Base-by-base conservation (phyloP, 2,888 invertebrate species). In the Ecliptopera silaceata region DNA sequence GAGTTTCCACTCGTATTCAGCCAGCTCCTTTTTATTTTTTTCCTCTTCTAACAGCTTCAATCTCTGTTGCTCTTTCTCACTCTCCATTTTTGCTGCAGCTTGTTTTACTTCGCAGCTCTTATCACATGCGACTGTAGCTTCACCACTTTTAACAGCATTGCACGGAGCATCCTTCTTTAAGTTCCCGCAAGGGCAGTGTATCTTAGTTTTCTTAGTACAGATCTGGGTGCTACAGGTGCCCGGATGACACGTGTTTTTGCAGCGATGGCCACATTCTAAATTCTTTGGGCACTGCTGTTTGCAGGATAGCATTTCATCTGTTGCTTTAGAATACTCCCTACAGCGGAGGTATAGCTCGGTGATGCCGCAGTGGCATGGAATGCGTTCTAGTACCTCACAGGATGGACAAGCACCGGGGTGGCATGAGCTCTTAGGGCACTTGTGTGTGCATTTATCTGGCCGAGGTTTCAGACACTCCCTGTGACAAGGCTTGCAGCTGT, bases 231-330 rank as follows among this genome's bases (percentile, higher is more conserved):
- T 92, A 74, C 97, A 97, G 0, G 80, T 71, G 0, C 96, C 96
- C 0, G 94, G 86, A 75, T 97, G 97, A 69, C 97, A 97, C 38
- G 92, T 89, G 5, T 93, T 88, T 31, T 92, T 87, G 77, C 97
- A 97, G 5, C 96, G 94, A 84, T 98, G 98, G 0, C 97, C 96
- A 84, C 98, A 98, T 5, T 93, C 80, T 77, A 96, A 94, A 94
- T 97, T 95, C 87, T 95, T 96, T 0, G 97, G 95, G 75, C 98
- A 98, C 63, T 96, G 96, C 78, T 96, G 96, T 34, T 95, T 95
- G 78, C 98, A 98, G 53, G 93, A 93, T 18, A 92, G 74, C 45
- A 80, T 82, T 43, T 92, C 91, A 11, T 84, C 85, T 0, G 82
- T 80, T n/a, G 93, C 88, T 1, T 84, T 77, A 0, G 93, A 91